A percentile compares a stretch with the other conserved stretches of the same genome.
These are phyloP conservation scores for Metaphire vulgaris DNA, from an alignment of 1,140 invertebrate genomes.

Conservation along the genomic window DNA sequence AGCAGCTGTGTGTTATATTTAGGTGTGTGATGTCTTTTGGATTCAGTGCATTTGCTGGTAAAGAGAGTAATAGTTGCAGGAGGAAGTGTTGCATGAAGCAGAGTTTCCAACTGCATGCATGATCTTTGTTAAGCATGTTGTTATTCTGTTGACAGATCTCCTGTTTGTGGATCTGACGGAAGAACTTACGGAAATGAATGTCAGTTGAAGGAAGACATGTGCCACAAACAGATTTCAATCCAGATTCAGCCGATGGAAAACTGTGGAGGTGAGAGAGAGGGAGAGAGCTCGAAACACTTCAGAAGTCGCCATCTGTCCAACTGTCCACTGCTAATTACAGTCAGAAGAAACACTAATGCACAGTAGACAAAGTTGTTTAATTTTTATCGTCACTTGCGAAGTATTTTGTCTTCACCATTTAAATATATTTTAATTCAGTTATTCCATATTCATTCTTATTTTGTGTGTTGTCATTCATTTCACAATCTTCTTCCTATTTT, in stretches of 20 bases:
- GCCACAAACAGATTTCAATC: constrained; percentile 69
- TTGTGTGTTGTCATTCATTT: no score
- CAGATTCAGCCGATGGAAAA: constrained; percentile 9
- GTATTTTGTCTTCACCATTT: background rate
- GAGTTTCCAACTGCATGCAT: background rate
- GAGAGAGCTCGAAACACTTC: no score
- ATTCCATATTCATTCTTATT: no score
- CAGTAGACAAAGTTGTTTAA: background rate
- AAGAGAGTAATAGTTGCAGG: background rate
- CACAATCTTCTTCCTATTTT: no score
- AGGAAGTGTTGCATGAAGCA: background rate
- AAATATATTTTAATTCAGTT: no score
- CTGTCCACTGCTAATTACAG: background rate
- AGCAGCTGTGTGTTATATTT: background rate
- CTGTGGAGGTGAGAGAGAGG: constrained; percentile 27
- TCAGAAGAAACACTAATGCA: background rate
- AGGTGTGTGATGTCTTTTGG: background rate
- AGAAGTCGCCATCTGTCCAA: background rate
- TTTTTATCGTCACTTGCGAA: background rate
- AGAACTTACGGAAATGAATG: constrained; percentile 34
- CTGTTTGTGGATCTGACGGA: constrained; percentile 54
- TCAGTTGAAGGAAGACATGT: constrained; percentile 30
- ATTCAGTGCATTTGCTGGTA: background rate
- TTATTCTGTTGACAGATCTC: constrained; percentile 41
- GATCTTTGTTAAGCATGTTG: no score